phyloP scores from a whole-genome alignment of 1,140 invertebrate species.

The Potamilus streckersoni region DNA sequence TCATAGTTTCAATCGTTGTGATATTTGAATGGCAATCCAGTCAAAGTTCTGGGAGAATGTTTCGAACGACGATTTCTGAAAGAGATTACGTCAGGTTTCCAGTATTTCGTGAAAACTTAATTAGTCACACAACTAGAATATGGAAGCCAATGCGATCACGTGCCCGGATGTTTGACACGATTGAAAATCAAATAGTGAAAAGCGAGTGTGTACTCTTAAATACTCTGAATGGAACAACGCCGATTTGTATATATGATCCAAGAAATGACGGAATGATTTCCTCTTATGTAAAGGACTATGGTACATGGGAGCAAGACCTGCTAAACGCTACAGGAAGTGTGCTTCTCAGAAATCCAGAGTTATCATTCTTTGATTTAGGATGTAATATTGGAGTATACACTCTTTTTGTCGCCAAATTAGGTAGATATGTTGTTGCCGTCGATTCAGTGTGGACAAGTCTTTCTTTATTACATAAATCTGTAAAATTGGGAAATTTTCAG shows the following conservation, averaged over 20 bases:
- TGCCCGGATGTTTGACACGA: too few species aligned
- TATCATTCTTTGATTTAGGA: slow-evolving; percentile 49
- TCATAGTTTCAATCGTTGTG: too few species aligned
- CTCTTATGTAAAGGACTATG: slow-evolving; percentile 17
- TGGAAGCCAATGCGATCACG: too few species aligned
- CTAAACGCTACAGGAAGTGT: slow-evolving; percentile 16
- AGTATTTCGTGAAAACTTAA: too few species aligned
- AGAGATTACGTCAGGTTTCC: too few species aligned
- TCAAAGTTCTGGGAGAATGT: too few species aligned
- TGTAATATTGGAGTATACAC: slow-evolving; percentile 55
- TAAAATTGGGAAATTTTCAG: slow-evolving; percentile 22
- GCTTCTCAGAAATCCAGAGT: background rate
- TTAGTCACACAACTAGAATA: too few species aligned
- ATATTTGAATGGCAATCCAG: too few species aligned
- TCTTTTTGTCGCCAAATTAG: slow-evolving; percentile 42
- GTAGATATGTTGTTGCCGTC: slow-evolving; percentile 46
- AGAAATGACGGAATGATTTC: slow-evolving; percentile 28
- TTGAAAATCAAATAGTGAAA: too few species aligned
- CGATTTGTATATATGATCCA: slow-evolving; percentile 18
- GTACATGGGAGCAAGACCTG: slow-evolving; percentile 28
- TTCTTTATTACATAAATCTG: slow-evolving; percentile 29
- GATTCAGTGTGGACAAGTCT: slow-evolving; percentile 42
- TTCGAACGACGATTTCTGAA: too few species aligned
- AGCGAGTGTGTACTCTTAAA: slow-evolving; percentile 5
- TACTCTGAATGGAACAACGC: slow-evolving; percentile 11